Percentiles rank a stretch among this genome's conserved stretches.
These are phyloP conservation scores for Acanthosoma haemorrhoidale DNA, from an alignment of 2,888 invertebrate species.

Conservation along the genomic window DNA sequence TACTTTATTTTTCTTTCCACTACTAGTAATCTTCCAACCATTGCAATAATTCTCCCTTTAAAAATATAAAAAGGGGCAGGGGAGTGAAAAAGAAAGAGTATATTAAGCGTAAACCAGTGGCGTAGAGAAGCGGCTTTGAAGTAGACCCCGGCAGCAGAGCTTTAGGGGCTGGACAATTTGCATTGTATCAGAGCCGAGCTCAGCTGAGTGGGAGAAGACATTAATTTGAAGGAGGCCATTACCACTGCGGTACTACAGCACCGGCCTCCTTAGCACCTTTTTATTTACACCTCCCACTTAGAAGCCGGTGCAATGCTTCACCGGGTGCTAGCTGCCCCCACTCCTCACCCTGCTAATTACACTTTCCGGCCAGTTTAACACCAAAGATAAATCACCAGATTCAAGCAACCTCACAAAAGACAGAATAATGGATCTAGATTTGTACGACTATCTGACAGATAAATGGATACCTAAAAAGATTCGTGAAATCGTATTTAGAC, in stretches of 20 bases:
- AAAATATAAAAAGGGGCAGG: too few relatives aligned
- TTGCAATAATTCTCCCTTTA: not conserved
- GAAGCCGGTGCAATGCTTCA: too few relatives aligned
- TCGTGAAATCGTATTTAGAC: too few relatives aligned
- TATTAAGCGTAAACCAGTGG: too few relatives aligned
- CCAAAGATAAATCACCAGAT: too few relatives aligned
- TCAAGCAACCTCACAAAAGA: too few relatives aligned
- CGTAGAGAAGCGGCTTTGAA: constrained; percentile 1
- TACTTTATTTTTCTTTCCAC: not conserved
- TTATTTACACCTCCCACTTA: not conserved
- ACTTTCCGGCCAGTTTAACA: too few relatives aligned
- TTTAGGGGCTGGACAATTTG: constrained; percentile 11
- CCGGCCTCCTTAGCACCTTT: not conserved
- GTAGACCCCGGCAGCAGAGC: not conserved
- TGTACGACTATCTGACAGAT: too few relatives aligned
- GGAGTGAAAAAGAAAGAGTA: not conserved
- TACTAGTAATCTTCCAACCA: not conserved
- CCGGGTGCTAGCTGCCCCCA: not conserved
- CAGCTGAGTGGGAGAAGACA: not conserved
- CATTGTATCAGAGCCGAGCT: not conserved
- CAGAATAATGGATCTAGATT: too few relatives aligned
- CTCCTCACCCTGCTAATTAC: not conserved
- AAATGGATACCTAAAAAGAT: too few relatives aligned
- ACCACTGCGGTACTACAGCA: not conserved
- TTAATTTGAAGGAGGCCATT: not conserved